These are phyloP conservation scores for Ophiothrix spiculata DNA, from an alignment of 35 echinoderm and acorn worm genomes.

Conservation along the genomic window DNA sequence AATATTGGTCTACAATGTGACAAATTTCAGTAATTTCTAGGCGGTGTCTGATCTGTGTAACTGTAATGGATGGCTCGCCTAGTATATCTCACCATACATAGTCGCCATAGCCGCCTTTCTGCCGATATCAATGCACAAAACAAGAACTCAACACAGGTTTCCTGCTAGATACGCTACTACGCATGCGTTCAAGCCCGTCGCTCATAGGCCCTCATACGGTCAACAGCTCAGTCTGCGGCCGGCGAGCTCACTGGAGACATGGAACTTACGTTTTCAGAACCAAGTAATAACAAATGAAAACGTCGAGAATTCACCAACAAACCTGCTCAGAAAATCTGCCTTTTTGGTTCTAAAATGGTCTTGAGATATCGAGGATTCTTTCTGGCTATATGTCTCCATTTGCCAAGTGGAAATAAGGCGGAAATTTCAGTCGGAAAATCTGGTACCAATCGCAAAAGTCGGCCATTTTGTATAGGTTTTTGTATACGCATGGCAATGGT, in stretches of 20 bases:
- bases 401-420: constrained; percentile 18
- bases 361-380: constrained; percentile 27
- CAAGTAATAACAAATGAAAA: constrained; percentile 31
- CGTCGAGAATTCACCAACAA: constrained; percentile 19
- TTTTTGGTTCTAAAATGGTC: constrained; percentile 37
- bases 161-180: no score
- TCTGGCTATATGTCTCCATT: not conserved
- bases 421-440: constrained; percentile 15
- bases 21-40: no score
- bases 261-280: constrained; percentile 41
- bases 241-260: constrained; percentile 78
- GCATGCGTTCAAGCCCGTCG: constrained; percentile 78
- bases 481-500: constrained; percentile 15
- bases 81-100: no score
- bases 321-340: not conserved
- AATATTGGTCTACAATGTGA: no score
- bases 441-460: constrained; percentile 6
- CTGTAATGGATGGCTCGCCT: no score
- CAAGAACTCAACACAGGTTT: no score
- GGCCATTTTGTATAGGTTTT: constrained; percentile 59
- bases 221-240: constrained; percentile 82
- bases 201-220: constrained; percentile 82
- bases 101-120: not conserved
- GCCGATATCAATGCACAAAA: no score
- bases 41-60: no score